Conservation (phyloP, 2,113 vertebrate species). For the Nesoenas mayeri region DNA sequence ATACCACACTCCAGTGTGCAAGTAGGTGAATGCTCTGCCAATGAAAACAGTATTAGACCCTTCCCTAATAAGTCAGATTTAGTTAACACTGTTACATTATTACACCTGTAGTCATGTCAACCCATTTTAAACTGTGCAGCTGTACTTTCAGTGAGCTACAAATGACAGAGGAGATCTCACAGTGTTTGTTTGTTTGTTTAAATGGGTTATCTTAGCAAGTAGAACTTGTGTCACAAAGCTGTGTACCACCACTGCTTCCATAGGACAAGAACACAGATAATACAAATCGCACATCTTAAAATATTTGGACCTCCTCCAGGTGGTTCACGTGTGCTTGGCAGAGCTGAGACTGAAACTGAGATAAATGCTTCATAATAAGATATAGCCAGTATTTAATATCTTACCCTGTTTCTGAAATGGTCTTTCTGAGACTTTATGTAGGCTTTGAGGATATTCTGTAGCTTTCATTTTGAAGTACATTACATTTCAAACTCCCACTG, state of each 20-base stretch:
- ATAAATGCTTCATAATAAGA: neutral
- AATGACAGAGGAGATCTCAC: neutral
- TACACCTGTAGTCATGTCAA: neutral
- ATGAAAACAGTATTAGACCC: neutral
- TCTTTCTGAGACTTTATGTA: neutral
- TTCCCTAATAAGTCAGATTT: neutral
- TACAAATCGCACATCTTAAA: neutral
- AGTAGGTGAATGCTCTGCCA: neutral
- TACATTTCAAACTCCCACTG: neutral
- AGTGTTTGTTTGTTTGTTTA: neutral
- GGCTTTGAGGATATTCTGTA: neutral
- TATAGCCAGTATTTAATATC: neutral
- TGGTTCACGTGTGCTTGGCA: neutral
- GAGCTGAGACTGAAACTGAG: neutral
- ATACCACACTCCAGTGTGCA: neutral
- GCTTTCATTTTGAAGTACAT: neutral
- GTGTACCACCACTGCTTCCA: rapidly evolving
- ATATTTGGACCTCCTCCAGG: neutral
- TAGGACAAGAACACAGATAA: neutral
- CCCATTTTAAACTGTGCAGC: neutral
- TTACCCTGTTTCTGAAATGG: neutral
- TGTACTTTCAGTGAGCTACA: neutral
- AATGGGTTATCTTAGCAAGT: neutral
- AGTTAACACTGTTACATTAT: neutral
- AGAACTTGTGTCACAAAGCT: neutral